Evolutionary conservation across 2,113 vertebrate species (phyloP), one percentile per base, ranked within the genome.

Genomic region (Microcebus lehilahytsara): DNA sequence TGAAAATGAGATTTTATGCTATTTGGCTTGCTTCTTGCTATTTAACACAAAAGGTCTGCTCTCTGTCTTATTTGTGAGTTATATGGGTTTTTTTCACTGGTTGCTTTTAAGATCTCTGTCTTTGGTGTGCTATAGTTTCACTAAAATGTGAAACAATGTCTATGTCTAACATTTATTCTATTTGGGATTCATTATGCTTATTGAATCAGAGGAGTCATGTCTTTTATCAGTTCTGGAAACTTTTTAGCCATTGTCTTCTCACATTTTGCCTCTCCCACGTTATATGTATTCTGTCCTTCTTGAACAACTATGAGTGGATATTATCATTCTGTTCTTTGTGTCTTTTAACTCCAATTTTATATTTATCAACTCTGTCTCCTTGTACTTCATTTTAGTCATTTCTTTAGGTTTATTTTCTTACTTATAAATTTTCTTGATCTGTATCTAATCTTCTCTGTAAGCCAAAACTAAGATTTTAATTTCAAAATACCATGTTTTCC

Each of bases 1-100:
- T 64, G n/a, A 87, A 97, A n/a, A 64, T 78, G 40, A 3, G 46
- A 17, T 72, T 93, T 89, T 87, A 93, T 87, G n/a, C 81, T 25
- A 0, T 78, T 46, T 72, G 23, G 17, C 32, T 64, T 85, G 20
- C 89, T 89, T 72, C 13, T 96, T 93, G 85, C 19, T 87, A 23
- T 46, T 95, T 95, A 89, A 72, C 6, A 53, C 34, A 89, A 85
- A 46, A 86, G 17, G 49, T 72, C 46, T 95, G 14, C 8, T 83
- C 51, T 72, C 4, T 86, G 16, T 74, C 2, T 58, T 94, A 7
- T 75, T 78, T 84, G 7, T 72, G 56, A 60, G 40, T 94, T 37
- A 81, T 94, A 60, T 85, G 9, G 14, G 25, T 34, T 49, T 42
- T 81, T 74, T 56, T 30, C 13, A 2, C 67, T 77, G 27, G 46